phyloP scores from a whole-genome alignment of 2,113 vertebrate species.

The Pipa parva region DNA sequence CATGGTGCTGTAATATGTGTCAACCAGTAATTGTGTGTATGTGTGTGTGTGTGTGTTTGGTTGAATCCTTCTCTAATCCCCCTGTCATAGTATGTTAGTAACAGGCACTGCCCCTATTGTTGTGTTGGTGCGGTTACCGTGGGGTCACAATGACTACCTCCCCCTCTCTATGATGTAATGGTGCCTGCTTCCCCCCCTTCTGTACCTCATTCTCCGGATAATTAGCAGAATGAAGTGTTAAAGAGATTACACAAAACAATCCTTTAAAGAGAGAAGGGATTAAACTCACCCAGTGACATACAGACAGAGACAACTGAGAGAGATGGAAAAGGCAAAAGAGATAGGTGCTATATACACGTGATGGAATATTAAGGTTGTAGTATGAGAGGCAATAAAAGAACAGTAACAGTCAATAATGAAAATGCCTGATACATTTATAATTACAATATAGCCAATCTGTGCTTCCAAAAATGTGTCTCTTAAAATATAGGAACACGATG shows the following conservation, averaged over 20 bases:
- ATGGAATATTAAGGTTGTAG: too few relatives aligned
- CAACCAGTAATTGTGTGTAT: constrained; percentile 15
- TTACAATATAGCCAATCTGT: too few relatives aligned
- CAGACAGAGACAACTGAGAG: constrained; percentile 38
- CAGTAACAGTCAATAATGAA: too few relatives aligned
- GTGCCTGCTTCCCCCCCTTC: constrained; percentile 14
- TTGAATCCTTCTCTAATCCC: constrained; percentile 35
- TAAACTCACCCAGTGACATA: constrained; percentile 37
- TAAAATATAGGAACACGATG: too few relatives aligned
- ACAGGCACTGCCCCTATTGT: constrained; percentile 36
- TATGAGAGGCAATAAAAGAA: too few relatives aligned
- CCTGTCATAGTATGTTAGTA: constrained; percentile 36
- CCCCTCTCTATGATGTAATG: constrained; percentile 31
- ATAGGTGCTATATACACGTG: too few relatives aligned
- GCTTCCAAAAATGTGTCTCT: too few relatives aligned
- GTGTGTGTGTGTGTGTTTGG: constrained; percentile 16
- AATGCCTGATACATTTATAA: too few relatives aligned
- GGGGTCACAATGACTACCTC: constrained; percentile 35
- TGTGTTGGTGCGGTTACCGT: constrained; percentile 36
- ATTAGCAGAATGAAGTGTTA: constrained; percentile 41
- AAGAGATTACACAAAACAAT: constrained; percentile 44
- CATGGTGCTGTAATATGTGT: constrained; percentile 21
- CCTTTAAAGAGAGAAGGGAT: constrained; percentile 42
- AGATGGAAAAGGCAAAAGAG: constrained; percentile 12
- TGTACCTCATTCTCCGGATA: constrained; percentile 24